Evolutionary conservation across 2,888 invertebrate species (phyloP).

Genomic region (Pollenia angustigena): DNA sequence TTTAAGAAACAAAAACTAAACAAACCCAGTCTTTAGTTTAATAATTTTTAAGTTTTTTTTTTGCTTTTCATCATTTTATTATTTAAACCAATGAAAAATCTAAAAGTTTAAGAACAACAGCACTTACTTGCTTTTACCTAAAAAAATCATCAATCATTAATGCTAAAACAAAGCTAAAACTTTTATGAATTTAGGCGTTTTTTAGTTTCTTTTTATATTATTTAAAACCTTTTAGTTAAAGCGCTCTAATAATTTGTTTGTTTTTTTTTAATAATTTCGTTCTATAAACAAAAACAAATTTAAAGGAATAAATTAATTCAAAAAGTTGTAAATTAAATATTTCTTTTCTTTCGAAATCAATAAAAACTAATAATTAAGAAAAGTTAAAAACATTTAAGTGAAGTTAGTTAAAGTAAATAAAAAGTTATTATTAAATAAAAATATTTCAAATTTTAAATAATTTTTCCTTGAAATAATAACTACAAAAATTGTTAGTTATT

Average conservation of each 20-base stretch:
- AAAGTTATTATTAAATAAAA: not conserved
- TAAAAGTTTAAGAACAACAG: constrained; percentile 67
- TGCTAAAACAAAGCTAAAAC: constrained; percentile 59
- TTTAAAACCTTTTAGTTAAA: not conserved
- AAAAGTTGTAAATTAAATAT: not conserved
- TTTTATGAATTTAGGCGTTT: constrained; percentile 4
- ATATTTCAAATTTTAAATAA: not conserved
- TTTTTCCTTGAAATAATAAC: not conserved
- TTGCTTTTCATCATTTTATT: constrained; percentile 19
- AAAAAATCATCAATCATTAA: constrained; percentile 62
- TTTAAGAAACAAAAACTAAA: constrained; percentile 55
- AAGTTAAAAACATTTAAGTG: not conserved
- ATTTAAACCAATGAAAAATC: constrained; percentile 3
- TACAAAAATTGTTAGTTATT: not conserved
- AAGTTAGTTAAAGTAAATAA: not conserved
- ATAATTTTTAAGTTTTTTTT: constrained; percentile 1
- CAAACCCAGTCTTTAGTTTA: constrained; percentile 31
- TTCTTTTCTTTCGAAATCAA: not conserved
- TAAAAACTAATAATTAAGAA: not conserved
- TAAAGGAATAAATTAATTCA: constrained; percentile 10
- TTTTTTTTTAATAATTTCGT: constrained; percentile 71
- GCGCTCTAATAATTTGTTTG: constrained; percentile 18
- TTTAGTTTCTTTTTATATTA: not conserved
- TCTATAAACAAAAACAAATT: constrained; percentile 73
- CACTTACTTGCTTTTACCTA: constrained; percentile 72